Evolutionary conservation across 2,113 vertebrate genomes (phyloP).

Genomic region (Callithrix jacchus): DNA sequence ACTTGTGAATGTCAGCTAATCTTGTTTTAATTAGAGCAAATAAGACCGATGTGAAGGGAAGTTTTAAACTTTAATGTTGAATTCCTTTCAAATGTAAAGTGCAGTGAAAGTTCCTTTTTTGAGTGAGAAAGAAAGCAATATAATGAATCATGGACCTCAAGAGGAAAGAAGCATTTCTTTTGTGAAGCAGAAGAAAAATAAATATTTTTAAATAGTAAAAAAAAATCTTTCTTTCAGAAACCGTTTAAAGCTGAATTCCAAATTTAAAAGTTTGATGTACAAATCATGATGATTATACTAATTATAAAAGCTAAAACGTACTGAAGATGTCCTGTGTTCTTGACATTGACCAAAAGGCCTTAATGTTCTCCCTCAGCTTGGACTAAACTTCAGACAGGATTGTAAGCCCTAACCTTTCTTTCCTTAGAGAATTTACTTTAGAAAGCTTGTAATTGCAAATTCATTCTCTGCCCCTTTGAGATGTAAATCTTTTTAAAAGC

Average conservation of each 20-base stretch:
- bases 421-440: not conserved
- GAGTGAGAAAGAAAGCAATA: slow-evolving; percentile 41
- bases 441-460: not conserved
- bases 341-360: not conserved
- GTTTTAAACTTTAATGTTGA: slow-evolving; percentile 64
- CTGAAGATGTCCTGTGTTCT: not conserved
- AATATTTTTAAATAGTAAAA: slow-evolving; percentile 31
- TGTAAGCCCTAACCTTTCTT: no score
- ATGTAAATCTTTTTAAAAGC: not conserved
- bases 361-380: not conserved
- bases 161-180: not conserved
- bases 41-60: slow-evolving; percentile 65
- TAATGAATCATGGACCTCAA: not conserved
- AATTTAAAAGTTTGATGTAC: not conserved
- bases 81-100: slow-evolving; percentile 73
- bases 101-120: slow-evolving; percentile 14
- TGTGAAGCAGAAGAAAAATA: not conserved
- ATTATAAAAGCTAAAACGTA: not conserved
- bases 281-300: not conserved
- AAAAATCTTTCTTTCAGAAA: not conserved
- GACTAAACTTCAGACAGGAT: not conserved
- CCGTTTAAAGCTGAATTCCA: not conserved
- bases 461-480: not conserved
- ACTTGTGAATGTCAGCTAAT: slow-evolving; percentile 71
- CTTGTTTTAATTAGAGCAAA: slow-evolving; percentile 79